Conservation (phyloP, 1,140 invertebrate species). For the Phortica variegata region DNA sequence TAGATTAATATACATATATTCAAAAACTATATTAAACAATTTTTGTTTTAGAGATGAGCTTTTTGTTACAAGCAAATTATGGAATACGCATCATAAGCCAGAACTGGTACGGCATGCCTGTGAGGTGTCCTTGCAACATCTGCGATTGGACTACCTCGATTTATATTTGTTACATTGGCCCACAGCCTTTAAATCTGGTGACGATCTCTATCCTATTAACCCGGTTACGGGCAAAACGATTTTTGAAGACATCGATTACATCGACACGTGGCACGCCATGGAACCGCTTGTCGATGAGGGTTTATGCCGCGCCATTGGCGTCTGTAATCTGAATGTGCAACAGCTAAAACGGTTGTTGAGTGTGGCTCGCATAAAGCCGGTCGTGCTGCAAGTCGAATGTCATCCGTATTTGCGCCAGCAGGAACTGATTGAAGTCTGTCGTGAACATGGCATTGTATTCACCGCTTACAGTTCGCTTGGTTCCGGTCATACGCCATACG, state of each 20-base stretch:
- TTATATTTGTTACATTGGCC: conserved; percentile 82
- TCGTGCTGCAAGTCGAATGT: conserved; percentile 76
- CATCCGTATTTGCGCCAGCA: conserved; percentile 85
- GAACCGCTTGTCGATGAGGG: conserved; percentile 75
- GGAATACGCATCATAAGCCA: conserved; percentile 47
- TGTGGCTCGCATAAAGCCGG: conserved; percentile 70
- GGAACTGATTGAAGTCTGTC: conserved; percentile 72
- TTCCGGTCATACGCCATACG: conserved; percentile 60
- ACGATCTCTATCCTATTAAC: conserved; percentile 46
- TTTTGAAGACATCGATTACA: conserved; percentile 66
- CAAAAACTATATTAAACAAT: conserved; percentile 16
- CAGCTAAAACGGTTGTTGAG: conserved; percentile 76
- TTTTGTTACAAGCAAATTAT: conserved; percentile 65
- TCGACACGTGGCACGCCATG: conserved; percentile 89
- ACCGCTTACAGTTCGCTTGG: conserved; percentile 82
- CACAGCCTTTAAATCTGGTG: conserved; percentile 59
- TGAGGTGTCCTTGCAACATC: conserved; percentile 62
- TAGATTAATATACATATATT: conserved; percentile 61
- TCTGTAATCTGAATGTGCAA: conserved; percentile 88
- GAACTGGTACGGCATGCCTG: conserved; percentile 43
- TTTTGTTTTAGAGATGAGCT: conserved; percentile 64
- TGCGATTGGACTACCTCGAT: conserved; percentile 74
- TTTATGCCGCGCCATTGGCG: conserved; percentile 74
- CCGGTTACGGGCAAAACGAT: conserved; percentile 65
- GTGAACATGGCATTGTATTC: conserved; percentile 66